These are phyloP conservation scores for Drepana arcuata DNA, from an alignment of 1,140 invertebrate species.

Conservation along the genomic window DNA sequence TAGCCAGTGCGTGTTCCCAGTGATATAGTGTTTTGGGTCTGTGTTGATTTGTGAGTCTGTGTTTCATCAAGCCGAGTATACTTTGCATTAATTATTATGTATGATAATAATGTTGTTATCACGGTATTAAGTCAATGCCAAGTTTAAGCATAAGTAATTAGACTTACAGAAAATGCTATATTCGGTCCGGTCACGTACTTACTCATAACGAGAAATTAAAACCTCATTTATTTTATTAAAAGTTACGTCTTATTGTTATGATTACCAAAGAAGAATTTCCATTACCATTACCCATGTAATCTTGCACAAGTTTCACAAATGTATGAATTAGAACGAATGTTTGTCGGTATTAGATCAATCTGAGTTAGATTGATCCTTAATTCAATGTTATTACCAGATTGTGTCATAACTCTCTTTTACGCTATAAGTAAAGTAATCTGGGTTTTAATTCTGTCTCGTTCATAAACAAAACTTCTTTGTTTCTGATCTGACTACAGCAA, in stretches of 20 bases:
- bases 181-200: too few species aligned
- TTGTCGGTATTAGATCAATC: too few species aligned
- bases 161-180: too few species aligned
- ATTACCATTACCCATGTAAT: neutral
- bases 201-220: neutral
- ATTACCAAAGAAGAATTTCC: neutral
- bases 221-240: neutral
- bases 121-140: slow-evolving; percentile 39
- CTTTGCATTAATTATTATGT: too few species aligned
- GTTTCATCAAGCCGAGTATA: slow-evolving; percentile 21
- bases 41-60: slow-evolving; percentile 13
- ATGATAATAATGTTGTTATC: slow-evolving; percentile 30
- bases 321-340: neutral
- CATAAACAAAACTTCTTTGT: too few species aligned
- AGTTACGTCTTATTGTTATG: neutral
- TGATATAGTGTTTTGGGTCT: slow-evolving; percentile 13
- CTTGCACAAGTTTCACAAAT: neutral
- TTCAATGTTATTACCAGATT: too few species aligned
- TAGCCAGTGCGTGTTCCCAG: neutral
- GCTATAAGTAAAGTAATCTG: too few species aligned
- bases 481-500: too few species aligned
- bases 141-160: slow-evolving; percentile 20
- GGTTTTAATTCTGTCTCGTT: too few species aligned
- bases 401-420: too few species aligned
- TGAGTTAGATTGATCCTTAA: too few species aligned